Evolutionary conservation across 2,888 invertebrate species (phyloP), one percentile per base, ranked within the genome.

Genomic region (Terebella lapidaria): DNA sequence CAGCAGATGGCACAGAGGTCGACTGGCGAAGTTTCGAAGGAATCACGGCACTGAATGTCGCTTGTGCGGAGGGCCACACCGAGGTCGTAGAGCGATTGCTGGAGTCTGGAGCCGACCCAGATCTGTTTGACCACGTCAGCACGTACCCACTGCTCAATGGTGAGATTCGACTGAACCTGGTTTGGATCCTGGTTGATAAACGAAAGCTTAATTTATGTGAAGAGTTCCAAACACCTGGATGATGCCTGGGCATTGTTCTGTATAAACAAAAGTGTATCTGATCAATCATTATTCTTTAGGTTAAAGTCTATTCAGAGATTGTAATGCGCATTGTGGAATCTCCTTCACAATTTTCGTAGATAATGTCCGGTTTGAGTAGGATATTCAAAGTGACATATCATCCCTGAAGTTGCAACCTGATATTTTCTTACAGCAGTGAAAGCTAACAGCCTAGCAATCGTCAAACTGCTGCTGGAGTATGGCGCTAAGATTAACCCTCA

Each of bases 1-100:
- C n/a, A n/a, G 49, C 24, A 55, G 55, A 24, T 18, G 20, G 93
- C 1, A 92, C 92, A 10, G 58, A 57, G 30, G 59, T 61, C 15
- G 46, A 61, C 27, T 63, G 53, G 67, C 64, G 45, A 60, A 57
- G 56, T 24, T 57, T 54, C 45, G 64, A 66, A 27, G 74, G 74
- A 67, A 74, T 72, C 25, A 75, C 74, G 15, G 72, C 78, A 18
- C 64, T 77, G 22, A 75, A 75, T 58, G 67, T 74, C 62, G 77
- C 76, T 42, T 71, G 75, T 27, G 73, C 74, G 53, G 65, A 71
- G 29, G 76, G 76, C 2, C 68, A 72, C 57, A 58, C 66, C 3
- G 63, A 66, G 18, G 74, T 74, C 64, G 57, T 76, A 2, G 64
- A 69, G 30, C 56, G 72, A 22, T 65, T 78, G 35, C 58, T 78